phyloP scores from a whole-genome alignment of 2,888 invertebrate species.

The Drosophila formosana region DNA sequence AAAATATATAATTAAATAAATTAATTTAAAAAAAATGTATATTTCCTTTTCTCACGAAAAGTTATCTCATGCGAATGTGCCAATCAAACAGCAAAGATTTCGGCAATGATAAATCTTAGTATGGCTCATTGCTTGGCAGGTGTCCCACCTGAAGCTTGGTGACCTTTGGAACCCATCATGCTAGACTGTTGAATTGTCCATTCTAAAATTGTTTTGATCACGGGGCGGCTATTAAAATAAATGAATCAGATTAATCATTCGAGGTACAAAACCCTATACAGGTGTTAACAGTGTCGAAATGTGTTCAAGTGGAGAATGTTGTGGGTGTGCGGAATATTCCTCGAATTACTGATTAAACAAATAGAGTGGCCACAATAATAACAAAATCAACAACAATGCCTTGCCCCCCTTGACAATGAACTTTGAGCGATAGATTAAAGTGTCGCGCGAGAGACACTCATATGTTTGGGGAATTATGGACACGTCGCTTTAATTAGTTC shows the following conservation, averaged over 20 bases:
- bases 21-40: too few relatives aligned
- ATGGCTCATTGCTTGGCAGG: slow-evolving; percentile 27
- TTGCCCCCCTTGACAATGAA: slow-evolving; percentile 57
- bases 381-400: slow-evolving; percentile 28
- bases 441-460: background rate
- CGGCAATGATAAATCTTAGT: slow-evolving; percentile 15
- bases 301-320: background rate
- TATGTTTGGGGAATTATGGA: slow-evolving; percentile 9
- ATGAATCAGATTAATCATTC: slow-evolving; percentile 23
- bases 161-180: slow-evolving; percentile 34
- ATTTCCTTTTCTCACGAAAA: background rate
- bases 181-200: slow-evolving; percentile 19
- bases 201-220: slow-evolving; percentile 16
- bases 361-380: slow-evolving; percentile 15
- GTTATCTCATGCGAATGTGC: background rate
- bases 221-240: background rate
- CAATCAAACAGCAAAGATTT: background rate
- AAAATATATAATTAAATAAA: too few relatives aligned
- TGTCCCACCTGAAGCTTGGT: slow-evolving; percentile 26
- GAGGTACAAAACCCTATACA: background rate
- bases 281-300: background rate
- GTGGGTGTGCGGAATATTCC: slow-evolving; percentile 12
- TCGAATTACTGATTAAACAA: slow-evolving; percentile 1
- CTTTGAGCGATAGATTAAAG: slow-evolving; percentile 51
- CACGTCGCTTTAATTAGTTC: slow-evolving; percentile 37